phyloP scores from a whole-genome alignment of 2,113 vertebrate genomes.

The Solenodon paradoxus region DNA sequence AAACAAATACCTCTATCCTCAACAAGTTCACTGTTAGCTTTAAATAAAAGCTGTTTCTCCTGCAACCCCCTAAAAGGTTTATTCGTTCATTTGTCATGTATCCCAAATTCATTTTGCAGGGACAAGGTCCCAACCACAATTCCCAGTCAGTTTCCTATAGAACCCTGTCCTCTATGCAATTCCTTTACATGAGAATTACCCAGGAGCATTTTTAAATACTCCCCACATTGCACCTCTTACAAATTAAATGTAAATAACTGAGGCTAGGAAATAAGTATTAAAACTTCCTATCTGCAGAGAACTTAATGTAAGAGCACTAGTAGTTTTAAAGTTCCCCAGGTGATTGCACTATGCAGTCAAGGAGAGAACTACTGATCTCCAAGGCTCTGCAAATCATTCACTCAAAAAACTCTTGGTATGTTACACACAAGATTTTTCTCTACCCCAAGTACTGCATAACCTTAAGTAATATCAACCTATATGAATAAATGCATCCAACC shows the following conservation, averaged over 20 bases:
- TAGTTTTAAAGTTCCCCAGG: not conserved
- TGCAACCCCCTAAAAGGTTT: not conserved
- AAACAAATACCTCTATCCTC: not conserved
- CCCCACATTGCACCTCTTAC: not conserved
- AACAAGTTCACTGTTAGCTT: not conserved
- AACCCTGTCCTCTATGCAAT: not conserved
- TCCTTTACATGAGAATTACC: not conserved
- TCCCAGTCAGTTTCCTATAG: not conserved
- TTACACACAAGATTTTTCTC: not conserved
- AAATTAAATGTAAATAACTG: conserved; percentile 23
- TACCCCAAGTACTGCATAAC: not conserved
- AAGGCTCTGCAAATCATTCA: not conserved
- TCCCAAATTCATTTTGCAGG: not conserved
- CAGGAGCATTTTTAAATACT: conserved; percentile 2
- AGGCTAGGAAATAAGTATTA: not conserved
- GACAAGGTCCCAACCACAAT: not conserved
- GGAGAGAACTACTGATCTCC: not conserved
- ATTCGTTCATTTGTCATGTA: conserved; percentile 20
- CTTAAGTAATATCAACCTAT: conserved; percentile 31
- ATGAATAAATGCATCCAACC: not conserved
- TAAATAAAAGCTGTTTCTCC: not conserved
- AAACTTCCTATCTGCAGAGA: not conserved
- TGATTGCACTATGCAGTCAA: not conserved
- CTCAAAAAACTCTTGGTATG: not conserved
- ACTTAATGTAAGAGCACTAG: not conserved